A percentile compares a stretch with the other conserved stretches of the same genome.
Evolutionary conservation across 2,797 vertebrate species (phyloP).

Genomic region (Gallirallus australis): DNA sequence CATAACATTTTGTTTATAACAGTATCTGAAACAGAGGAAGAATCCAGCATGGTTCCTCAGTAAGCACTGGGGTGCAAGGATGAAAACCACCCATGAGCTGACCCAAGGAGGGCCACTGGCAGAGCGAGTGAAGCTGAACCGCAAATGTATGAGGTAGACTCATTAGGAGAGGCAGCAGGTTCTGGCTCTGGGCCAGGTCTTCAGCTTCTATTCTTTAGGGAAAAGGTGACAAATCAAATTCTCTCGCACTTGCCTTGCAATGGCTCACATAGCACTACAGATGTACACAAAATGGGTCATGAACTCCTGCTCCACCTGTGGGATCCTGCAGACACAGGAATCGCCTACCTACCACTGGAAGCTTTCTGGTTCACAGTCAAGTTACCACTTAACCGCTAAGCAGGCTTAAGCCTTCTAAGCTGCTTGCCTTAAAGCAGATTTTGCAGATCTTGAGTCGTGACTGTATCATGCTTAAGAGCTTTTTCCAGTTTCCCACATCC

Average conservation of each 20-base stretch:
- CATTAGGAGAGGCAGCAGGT: background rate
- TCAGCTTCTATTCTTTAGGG: background rate
- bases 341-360: background rate
- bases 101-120: background rate
- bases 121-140: background rate
- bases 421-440: background rate
- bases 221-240: background rate
- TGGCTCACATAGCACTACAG: background rate
- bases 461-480: background rate
- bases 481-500: background rate
- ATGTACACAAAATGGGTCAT: fast-evolving
- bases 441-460: background rate
- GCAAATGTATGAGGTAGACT: background rate
- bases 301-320: background rate
- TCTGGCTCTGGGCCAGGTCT: background rate
- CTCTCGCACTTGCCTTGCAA: background rate
- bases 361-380: conserved; percentile 31
- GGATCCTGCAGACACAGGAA: background rate
- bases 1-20: background rate
- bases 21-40: background rate
- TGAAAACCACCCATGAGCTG: background rate
- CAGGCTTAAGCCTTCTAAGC: conserved; percentile 14
- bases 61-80: background rate
- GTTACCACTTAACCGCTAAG: background rate
- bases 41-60: background rate